phyloP scores from a whole-genome alignment of 2,113 vertebrate genomes.

The Tinamus guttatus region DNA sequence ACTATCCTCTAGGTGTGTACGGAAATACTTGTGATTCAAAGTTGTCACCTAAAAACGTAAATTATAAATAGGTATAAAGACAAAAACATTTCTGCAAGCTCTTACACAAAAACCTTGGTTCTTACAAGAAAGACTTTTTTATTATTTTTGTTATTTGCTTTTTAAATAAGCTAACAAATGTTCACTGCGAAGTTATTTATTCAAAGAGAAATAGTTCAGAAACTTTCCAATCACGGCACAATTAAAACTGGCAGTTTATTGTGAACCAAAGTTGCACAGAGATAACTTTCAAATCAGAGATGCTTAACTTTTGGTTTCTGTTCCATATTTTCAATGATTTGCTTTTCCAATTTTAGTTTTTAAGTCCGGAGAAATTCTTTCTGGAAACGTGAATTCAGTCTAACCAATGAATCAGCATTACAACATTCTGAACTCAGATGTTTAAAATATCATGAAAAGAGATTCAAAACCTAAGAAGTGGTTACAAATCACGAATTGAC shows the following conservation, averaged over 20 bases:
- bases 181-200: not conserved
- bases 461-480: not conserved
- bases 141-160: not conserved
- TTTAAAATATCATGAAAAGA: not conserved
- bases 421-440: not conserved
- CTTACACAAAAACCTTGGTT: not conserved
- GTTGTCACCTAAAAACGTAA: slow-evolving; percentile 75
- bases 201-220: not conserved
- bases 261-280: not conserved
- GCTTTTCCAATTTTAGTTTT: not conserved
- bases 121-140: not conserved
- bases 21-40: slow-evolving; percentile 83
- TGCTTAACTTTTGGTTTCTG: not conserved
- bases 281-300: not conserved
- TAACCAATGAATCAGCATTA: not conserved
- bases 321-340: not conserved
- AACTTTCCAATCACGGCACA: not conserved
- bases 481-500: not conserved
- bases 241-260: not conserved
- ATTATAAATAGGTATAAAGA: not conserved
- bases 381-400: not conserved
- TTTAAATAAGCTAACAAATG: not conserved
- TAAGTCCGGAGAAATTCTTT: not conserved
- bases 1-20: slow-evolving; percentile 79
- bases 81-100: not conserved